Evolutionary conservation across 1,140 invertebrate genomes (phyloP), one percentile per base, ranked within the genome.

Genomic region (Drosophila chauvacae): DNA sequence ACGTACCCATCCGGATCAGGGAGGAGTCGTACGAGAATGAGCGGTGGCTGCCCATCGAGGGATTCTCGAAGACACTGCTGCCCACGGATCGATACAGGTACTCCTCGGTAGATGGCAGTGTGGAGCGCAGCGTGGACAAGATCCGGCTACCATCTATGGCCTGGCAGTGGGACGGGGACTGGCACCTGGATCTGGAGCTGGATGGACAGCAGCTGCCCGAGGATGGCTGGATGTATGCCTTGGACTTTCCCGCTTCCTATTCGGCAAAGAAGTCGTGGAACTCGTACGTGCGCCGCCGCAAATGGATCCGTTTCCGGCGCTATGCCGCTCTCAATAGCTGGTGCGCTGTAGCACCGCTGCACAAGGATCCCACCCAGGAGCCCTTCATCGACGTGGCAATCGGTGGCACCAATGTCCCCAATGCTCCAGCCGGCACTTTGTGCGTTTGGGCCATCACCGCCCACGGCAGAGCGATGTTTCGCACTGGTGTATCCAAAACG

Each of bases 21-120:
- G 97, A 98, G 93, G 97, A 97, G 92, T 95, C 97, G 7, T 98
- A 97, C 93, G 97, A 98, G 93, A 98, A 98, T 93, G 97, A 98
- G 94, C 94, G 97, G 69, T 98, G 97, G 97, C 94, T 97, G 66
- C 97, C 97, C n/a, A 93, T 97, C 37, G 96, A 97, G 93, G 97
- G 97, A 23, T 98, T 98, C 92, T 96, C 95, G 70, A 95, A 95
- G 51, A 95, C 96, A 74, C 92, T 98, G 37, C 93, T 98, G 48
- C 97, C 97, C 47, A 98, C 97, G 39, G 97, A 98, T 92, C 94
- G 97, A 64, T 96, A 95, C 87, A 95, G 95, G 83, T 98, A 96
- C 93, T 97, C 97, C 2, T 96, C 95, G 90, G 95, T 95, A 84
- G 96, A 97, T 94, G 98, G 98, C 4, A 95, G 95, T 26, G 94